phyloP scores from a whole-genome alignment of 2,113 vertebrate genomes.

The Charina bottae region DNA sequence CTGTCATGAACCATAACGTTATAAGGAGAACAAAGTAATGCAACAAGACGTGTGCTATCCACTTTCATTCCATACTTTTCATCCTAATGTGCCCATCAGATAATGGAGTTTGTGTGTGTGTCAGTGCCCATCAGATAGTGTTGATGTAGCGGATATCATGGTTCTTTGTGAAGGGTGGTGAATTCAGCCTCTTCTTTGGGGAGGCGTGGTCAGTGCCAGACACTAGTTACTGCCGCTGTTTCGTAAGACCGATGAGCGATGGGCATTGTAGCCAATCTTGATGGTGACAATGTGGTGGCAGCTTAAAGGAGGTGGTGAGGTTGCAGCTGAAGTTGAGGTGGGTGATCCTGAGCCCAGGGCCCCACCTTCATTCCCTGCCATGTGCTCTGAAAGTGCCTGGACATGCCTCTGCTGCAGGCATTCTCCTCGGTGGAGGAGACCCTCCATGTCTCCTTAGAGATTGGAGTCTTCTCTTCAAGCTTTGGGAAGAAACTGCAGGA shows the following conservation, averaged over 20 bases:
- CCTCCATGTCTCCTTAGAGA: background rate
- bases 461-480: background rate
- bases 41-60: background rate
- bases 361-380: slow-evolving; percentile 51
- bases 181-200: background rate
- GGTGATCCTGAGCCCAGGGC: slow-evolving; percentile 72
- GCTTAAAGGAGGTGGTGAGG: slow-evolving; percentile 84
- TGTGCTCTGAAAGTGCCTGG: slow-evolving; percentile 8
- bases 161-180: too few relatives aligned
- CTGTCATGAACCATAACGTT: background rate
- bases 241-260: slow-evolving; percentile 69
- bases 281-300: slow-evolving; percentile 75
- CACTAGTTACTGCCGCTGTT: slow-evolving; percentile 63
- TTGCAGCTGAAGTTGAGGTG: slow-evolving; percentile 80
- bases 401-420: background rate
- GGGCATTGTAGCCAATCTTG: slow-evolving; percentile 67
- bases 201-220: too few relatives aligned
- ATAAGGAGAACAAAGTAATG: background rate
- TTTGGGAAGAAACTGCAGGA: background rate
- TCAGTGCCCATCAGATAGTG: background rate
- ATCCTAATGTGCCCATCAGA: background rate
- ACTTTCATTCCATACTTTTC: background rate
- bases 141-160: background rate
- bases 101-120: background rate
- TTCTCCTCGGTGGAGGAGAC: background rate